phyloP scores from a whole-genome alignment of 2,797 vertebrate species.

The Pogoniulus pusillus region DNA sequence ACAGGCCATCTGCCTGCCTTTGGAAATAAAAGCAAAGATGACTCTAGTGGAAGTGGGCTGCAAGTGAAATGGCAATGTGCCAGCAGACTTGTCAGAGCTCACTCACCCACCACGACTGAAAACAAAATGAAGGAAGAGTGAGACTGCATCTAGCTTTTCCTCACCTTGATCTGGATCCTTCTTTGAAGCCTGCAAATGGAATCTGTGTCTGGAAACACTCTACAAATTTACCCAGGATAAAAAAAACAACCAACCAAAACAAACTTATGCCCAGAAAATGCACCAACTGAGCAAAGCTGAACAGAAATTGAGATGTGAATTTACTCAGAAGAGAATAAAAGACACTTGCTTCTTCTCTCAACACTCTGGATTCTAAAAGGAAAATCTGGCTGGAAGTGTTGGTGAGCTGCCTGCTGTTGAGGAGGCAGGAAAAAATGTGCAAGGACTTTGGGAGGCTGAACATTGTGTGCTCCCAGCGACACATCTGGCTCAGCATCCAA shows the following conservation, averaged over 20 bases:
- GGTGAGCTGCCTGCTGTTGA: conserved; percentile 13
- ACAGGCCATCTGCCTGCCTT: neutral
- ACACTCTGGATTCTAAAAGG: neutral
- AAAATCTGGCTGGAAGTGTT: neutral
- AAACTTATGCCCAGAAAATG: neutral
- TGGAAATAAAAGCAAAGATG: neutral
- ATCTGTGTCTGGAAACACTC: neutral
- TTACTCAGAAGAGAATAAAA: neutral
- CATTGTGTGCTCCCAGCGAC: neutral
- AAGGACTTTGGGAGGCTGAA: neutral
- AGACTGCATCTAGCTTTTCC: neutral
- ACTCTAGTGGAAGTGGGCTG: neutral
- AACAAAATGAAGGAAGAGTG: neutral
- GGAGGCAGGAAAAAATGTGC: neutral
- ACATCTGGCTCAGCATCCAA: neutral
- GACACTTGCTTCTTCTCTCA: neutral
- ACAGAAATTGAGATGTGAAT: neutral
- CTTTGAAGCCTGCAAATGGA: neutral
- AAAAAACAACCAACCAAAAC: neutral
- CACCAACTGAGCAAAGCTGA: neutral
- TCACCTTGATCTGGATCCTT: neutral
- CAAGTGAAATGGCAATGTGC: neutral
- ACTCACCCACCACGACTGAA: neutral
- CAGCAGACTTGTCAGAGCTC: neutral
- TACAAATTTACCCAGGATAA: neutral